Conservation (phyloP, 2,113 vertebrate species). For the Aphyosemion australe region DNA sequence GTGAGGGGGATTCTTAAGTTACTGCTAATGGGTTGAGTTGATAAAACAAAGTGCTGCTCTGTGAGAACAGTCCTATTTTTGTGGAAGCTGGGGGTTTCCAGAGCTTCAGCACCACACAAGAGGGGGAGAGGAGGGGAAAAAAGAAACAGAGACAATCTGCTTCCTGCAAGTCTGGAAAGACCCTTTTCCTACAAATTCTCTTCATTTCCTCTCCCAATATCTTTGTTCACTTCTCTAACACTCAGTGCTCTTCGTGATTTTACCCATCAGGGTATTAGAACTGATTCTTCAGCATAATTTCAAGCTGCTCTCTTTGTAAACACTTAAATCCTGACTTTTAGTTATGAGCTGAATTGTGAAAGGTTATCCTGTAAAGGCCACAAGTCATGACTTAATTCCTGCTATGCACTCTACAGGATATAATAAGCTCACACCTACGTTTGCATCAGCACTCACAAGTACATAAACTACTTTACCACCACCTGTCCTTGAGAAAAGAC, state of each 20-base stretch:
- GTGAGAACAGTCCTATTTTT: slow-evolving; percentile 44
- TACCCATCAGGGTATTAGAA: not conserved
- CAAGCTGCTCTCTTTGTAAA: no score
- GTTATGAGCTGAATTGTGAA: no score
- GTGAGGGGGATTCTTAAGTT: slow-evolving; percentile 46
- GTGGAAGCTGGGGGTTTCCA: slow-evolving; percentile 70
- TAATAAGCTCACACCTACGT: no score
- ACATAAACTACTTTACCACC: no score
- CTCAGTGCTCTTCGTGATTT: not conserved
- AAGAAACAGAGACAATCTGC: slow-evolving; percentile 27
- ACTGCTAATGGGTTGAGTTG: slow-evolving; percentile 35
- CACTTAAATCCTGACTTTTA: no score
- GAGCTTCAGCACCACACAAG: not conserved
- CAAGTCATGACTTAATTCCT: no score
- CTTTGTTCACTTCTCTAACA: slow-evolving; percentile 17
- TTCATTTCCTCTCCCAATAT: slow-evolving; percentile 24
- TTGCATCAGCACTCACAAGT: no score
- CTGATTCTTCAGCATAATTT: no score
- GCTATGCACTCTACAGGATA: no score
- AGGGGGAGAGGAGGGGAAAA: slow-evolving; percentile 10
- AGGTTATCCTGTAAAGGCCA: no score
- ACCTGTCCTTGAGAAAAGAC: no score
- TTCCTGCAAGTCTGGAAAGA: slow-evolving; percentile 60
- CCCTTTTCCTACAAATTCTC: slow-evolving; percentile 41
- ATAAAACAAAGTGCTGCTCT: slow-evolving; percentile 49